Base-by-base conservation (phyloP, 2,888 invertebrate species). In the Aspidapion aeneum region DNA sequence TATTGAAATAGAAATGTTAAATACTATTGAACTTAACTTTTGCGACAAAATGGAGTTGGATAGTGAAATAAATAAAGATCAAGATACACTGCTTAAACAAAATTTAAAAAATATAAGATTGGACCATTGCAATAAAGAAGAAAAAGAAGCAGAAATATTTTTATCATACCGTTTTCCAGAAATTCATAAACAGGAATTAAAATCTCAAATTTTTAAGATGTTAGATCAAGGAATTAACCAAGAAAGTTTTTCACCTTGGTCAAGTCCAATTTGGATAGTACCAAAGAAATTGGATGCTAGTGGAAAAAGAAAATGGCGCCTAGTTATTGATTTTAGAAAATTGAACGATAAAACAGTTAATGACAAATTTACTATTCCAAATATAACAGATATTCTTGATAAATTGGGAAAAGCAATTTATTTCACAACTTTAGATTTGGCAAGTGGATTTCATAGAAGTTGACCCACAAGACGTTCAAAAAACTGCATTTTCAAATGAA, bases 221-320 rank as follows among this genome's bases (percentile, higher is more conserved):
- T n/a, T n/a, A n/a, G n/a, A n/a, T 17, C 63, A 61, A 57, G 21
- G 35, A 0, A 60, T 63, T 9, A 63, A 59, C 21, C 48, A 63
- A 55, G 49, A 21, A 17, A 59, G 55, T 1, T 12, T 21, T 12
- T 48, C 55, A 16, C 55, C 59, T 12, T 60, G 59, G 59, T n/a
- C n/a, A n/a, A n/a, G n/a, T n/a, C n/a, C n/a, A n/a, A n/a, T n/a
- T n/a, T n/a, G n/a, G n/a, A n/a, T n/a, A n/a, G n/a, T n/a, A n/a
- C n/a, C n/a, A n/a, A n/a, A n/a, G n/a, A n/a, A n/a, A n/a, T n/a
- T n/a, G n/a, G n/a, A n/a, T n/a, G n/a, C n/a, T n/a, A n/a, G n/a
- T n/a, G n/a, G n/a, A n/a, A n/a, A n/a, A n/a, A 48, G 18, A 17
- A 48, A 48, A 48, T 48, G 49, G 49, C 9, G 49, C 9, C n/a